Evolutionary conservation across 1,140 invertebrate genomes (phyloP).

Genomic region (Anastrepha ludens): DNA sequence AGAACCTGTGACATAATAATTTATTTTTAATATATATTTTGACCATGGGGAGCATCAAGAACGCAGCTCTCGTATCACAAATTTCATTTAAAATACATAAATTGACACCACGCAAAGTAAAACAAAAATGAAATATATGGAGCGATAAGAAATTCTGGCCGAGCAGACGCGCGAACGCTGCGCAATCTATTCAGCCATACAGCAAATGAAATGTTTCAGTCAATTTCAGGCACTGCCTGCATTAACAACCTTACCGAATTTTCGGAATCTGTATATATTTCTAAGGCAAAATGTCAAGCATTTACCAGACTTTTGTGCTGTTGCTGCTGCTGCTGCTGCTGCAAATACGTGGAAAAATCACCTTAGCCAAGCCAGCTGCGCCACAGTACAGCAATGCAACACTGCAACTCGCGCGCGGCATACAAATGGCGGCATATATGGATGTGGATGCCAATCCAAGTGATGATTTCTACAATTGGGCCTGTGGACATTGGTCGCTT

Average conservation of each 20-base stretch:
- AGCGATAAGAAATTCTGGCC: too few species aligned
- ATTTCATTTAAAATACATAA: too few species aligned
- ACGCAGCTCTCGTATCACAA: too few species aligned
- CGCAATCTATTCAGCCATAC: neutral
- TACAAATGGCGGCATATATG: constrained; percentile 85
- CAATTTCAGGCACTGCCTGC: neutral
- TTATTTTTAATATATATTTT: too few species aligned
- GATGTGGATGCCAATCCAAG: constrained; percentile 83
- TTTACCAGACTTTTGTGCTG: neutral
- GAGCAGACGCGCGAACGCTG: neutral
- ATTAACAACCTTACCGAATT: neutral
- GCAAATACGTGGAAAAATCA: neutral
- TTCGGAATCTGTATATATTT: neutral
- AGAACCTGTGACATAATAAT: too few species aligned
- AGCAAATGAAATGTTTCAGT: neutral
- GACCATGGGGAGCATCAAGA: too few species aligned
- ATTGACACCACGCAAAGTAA: too few species aligned
- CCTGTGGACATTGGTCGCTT: constrained; percentile 78
- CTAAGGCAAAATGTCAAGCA: neutral
- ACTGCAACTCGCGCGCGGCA: neutral
- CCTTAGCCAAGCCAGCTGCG: neutral
- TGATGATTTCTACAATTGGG: constrained; percentile 87
- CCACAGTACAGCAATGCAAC: constrained; percentile 24
- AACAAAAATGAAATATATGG: too few species aligned
- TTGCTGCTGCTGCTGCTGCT: constrained; percentile 11